Base-by-base conservation (phyloP, 2,888 invertebrate species). In the Anaspis maculata region DNA sequence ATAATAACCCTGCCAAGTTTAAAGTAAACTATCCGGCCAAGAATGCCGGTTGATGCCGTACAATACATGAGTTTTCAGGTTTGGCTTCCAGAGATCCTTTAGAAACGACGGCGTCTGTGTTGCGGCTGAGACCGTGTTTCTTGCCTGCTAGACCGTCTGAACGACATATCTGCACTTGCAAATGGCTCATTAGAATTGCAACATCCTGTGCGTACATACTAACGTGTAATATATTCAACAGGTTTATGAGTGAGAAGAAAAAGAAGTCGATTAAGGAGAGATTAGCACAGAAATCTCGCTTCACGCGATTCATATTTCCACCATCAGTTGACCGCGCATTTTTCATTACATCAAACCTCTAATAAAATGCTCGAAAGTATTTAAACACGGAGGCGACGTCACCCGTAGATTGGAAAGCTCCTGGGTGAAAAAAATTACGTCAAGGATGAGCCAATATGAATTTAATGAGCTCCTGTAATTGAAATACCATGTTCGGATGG, bases 401-500 rank as follows among this genome's bases (percentile, higher is more conserved):
- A n/a, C n/a, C n/a, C n/a, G n/a, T n/a, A 40, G 33, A 37, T 37
- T 31, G 37, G 31, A 36, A 40, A 40, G 37, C 29, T n/a, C n/a
- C 34, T 37, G 37, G 29, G 34, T 37, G 37, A 40, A 36, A 37
- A 34, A 34, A 29, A 37, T 37, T 37, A 41, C 34, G 34, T 41
- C 34, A 37, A 41, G 41, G 41, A 34, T 37, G 41, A 37, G 34
- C 41, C 41, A 41, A 41, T 41, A 41, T 41, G 41, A 41, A 41
- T 41, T 41, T 41, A 41, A 41, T 41, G 41, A 41, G 37, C 41
- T 41, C 34, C 37, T 37, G 41, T 41, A 41, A 41, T 41, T 41
- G 41, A 41, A 41, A 41, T 41, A 41, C 37, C 41, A 37, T 41
- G 41, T 41, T 41, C 33, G 40, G 41, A 37, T 26, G 41, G 25